Base-by-base conservation (phyloP, 2,113 vertebrate genomes). In the Neoarius graeffei region DNA sequence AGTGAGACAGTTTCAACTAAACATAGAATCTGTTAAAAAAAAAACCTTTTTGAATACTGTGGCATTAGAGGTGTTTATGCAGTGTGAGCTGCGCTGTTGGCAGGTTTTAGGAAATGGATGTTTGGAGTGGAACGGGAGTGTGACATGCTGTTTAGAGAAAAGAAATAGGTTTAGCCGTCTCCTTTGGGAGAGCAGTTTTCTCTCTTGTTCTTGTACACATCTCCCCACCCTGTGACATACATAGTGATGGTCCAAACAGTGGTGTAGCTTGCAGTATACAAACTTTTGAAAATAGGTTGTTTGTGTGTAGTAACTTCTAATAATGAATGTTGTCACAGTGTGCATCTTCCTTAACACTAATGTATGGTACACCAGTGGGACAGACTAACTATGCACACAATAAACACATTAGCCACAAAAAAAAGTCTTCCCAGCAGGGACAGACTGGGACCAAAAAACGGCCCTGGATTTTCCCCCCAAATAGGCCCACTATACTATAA, bases 131-230 rank as follows among this genome's bases (percentile, higher is more conserved):
- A 85, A 76, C 35, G 4, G 50, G 54, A 85, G 56, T 76, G 23
- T 15, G 71, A 62, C 69, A 76, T 77, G 73, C 73, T 77, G 73
- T 52, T 85, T 86, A 71, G 54, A 23, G 67, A 67, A 80, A 80
- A 42, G 30, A 80, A 86, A 86, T 86, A 50, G 59, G 76, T 86
- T 67, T 80, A 81, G 54, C 17, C 60, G 17, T 42, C 6, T 66
- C 50, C 62, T 66, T 17, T 35, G 57, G 19, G 81, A 19, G 11
- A 83, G 81, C 60, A 62, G 80, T 27, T 20, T 64, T 25, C 30
- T 6, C 59, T 30, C 15, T 15, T 13, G 5, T 50, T 64, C 59
- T 8, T 62, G 54, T 42, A 66, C 56, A 59, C 30, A 59, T 81
- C 80, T 56, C 56, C 5, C 1, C 27, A 50, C 50, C 59, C 3